phyloP scores from a whole-genome alignment of 2,797 vertebrate genomes.

The Manis crassicaudata region DNA sequence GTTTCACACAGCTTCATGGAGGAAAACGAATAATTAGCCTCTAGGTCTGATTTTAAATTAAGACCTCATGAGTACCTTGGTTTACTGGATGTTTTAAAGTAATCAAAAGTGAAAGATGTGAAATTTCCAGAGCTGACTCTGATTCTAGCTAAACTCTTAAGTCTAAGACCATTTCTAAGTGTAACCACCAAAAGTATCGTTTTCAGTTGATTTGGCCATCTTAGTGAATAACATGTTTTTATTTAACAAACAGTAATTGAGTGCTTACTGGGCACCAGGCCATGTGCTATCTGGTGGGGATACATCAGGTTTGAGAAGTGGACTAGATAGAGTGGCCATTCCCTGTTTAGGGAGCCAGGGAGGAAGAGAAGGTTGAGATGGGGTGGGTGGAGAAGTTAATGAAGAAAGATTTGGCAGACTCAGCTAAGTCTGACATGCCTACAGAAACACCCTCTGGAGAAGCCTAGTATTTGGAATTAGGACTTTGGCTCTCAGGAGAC shows the following conservation, averaged over 20 bases:
- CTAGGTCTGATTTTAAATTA: background rate
- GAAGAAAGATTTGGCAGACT: conserved; percentile 4
- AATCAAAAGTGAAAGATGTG: background rate
- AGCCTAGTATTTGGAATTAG: background rate
- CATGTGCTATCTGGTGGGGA: background rate
- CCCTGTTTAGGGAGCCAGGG: background rate
- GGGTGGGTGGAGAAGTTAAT: background rate
- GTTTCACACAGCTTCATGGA: background rate
- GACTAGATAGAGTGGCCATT: background rate
- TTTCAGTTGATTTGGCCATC: background rate
- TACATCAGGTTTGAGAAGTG: background rate
- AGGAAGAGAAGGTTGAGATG: background rate
- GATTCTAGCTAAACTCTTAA: background rate
- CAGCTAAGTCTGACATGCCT: background rate
- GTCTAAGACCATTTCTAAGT: conserved; percentile 1
- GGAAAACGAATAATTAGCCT: background rate
- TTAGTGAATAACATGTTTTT: conserved; percentile 8
- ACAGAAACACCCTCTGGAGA: background rate
- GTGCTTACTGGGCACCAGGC: background rate
- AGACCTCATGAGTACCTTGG: background rate
- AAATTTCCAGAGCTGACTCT: background rate
- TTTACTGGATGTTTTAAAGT: conserved; percentile 1
- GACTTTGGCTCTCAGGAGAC: background rate
- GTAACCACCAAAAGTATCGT: background rate
- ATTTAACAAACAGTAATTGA: conserved; percentile 5